Conservation (phyloP, 2,113 vertebrate species). For the Antechinus flavipes region DNA sequence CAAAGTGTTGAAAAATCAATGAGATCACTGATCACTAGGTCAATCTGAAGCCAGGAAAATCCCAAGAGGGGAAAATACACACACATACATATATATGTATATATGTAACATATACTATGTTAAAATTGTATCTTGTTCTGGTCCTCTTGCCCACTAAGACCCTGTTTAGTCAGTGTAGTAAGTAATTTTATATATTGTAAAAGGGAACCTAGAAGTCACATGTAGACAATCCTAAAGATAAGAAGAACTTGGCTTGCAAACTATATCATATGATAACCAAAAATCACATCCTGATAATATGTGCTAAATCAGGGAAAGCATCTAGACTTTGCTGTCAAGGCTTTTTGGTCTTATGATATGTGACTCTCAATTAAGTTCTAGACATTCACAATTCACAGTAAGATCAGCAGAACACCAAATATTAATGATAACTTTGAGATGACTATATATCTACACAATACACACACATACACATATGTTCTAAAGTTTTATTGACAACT, state of each 20-base stretch:
- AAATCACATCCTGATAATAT: not conserved
- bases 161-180: not conserved
- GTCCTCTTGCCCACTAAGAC: not conserved
- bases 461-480: too few species aligned
- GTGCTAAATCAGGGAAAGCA: not conserved
- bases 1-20: not conserved
- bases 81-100: too few species aligned
- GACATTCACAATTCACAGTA: not conserved
- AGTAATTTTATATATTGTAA: not conserved
- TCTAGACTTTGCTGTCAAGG: not conserved
- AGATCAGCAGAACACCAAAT: not conserved
- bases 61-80: not conserved
- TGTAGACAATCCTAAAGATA: not conserved
- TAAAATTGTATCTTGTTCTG: not conserved
- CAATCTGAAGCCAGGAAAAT: not conserved
- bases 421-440: not conserved
- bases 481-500: not conserved
- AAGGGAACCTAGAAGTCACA: not conserved
- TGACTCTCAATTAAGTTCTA: not conserved
- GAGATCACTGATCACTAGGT: not conserved
- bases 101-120: not conserved
- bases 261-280: not conserved
- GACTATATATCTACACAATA: too few species aligned
- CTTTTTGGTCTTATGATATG: not conserved
- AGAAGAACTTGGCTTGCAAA: not conserved